phyloP scores from a whole-genome alignment of 1,140 invertebrate species.

The Pemphigus obesinymphae region DNA sequence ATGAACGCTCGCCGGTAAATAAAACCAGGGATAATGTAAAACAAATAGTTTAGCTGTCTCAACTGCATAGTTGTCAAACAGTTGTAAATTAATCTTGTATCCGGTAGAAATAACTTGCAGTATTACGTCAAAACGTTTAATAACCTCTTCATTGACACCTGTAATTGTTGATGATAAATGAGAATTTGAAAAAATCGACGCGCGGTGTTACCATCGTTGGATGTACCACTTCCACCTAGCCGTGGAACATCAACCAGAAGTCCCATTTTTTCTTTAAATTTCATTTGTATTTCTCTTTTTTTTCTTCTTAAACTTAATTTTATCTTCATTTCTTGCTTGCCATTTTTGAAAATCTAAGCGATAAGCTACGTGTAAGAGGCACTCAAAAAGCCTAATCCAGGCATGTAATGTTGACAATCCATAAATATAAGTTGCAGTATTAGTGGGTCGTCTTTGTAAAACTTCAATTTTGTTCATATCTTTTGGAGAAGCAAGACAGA shows the following conservation, averaged over 20 bases:
- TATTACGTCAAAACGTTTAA: constrained; percentile 32
- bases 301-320: constrained; percentile 41
- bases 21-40: constrained; percentile 48
- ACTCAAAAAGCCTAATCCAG: constrained; percentile 44
- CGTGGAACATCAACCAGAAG: constrained; percentile 50
- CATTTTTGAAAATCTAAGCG: constrained; percentile 42
- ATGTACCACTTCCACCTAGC: constrained; percentile 48
- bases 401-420: constrained; percentile 42
- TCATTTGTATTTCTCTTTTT: constrained; percentile 46
- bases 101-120: neutral
- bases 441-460: neutral
- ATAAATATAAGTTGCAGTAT: neutral
- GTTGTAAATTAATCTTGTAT: neutral
- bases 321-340: constrained; percentile 43
- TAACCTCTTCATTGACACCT: constrained; percentile 47
- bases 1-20: constrained; percentile 49
- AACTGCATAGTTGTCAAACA: neutral
- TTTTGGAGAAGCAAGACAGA: constrained; percentile 9
- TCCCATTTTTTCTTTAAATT: too few species aligned
- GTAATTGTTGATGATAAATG: constrained; percentile 47
- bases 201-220: constrained; percentile 52
- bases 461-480: constrained; percentile 7
- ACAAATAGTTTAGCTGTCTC: constrained; percentile 43
- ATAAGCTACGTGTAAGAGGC: constrained; percentile 42
- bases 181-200: constrained; percentile 49